phyloP scores from a whole-genome alignment of 2,888 invertebrate genomes.

The Cryptops parisi region DNA sequence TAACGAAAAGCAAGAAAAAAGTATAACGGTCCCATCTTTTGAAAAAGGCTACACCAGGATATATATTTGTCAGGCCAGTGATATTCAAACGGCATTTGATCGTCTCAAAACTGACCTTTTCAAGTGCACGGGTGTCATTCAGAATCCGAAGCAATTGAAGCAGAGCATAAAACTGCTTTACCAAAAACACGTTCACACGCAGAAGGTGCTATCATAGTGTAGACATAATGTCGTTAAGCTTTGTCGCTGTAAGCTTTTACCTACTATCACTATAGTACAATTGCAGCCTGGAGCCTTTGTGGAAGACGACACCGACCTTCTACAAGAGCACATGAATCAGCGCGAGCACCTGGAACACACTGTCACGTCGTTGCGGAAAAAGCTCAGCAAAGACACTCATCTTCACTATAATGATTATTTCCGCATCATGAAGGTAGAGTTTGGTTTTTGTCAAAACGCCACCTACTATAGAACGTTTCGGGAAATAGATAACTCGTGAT shows the following conservation, averaged over 20 bases:
- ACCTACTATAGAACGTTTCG: too few relatives aligned
- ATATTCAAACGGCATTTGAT: conserved; percentile 41
- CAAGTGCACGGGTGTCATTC: conserved; percentile 58
- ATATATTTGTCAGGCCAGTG: neutral
- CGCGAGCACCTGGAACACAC: conserved; percentile 62
- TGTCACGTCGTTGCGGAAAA: conserved; percentile 40
- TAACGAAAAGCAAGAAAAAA: neutral
- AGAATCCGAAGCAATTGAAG: conserved; percentile 52
- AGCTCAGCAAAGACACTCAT: conserved; percentile 35
- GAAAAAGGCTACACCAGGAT: too few relatives aligned
- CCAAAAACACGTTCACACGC: conserved; percentile 31
- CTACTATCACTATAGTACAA: neutral
- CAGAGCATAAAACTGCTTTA: conserved; percentile 35
- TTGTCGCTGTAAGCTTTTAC: neutral
- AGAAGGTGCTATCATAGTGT: too few relatives aligned
- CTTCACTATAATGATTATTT: conserved; percentile 41
- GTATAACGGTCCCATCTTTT: neutral
- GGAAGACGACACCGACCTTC: conserved; percentile 18
- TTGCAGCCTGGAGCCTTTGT: conserved; percentile 5
- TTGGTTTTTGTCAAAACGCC: neutral
- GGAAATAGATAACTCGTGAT: too few relatives aligned
- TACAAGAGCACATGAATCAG: conserved; percentile 44
- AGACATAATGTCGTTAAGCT: too few relatives aligned
- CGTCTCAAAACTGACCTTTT: conserved; percentile 68
- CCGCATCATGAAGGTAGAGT: conserved; percentile 45